phyloP scores from a whole-genome alignment of 35 echinoderm and acorn worm species.

The Antedon bifida region DNA sequence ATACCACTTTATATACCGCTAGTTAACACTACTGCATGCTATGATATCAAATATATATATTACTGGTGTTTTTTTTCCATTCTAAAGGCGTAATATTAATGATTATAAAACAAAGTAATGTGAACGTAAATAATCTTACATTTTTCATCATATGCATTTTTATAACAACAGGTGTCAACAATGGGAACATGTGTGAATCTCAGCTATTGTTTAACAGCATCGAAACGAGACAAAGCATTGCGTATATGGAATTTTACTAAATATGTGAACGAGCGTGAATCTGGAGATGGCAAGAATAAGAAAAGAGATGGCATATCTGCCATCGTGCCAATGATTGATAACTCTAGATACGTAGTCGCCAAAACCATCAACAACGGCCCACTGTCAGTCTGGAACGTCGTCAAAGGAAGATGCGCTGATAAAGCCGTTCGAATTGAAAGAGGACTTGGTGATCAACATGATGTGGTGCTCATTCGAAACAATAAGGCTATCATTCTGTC shows the following conservation, averaged over 20 bases:
- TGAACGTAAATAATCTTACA: no score
- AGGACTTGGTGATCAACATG: constrained; percentile 53
- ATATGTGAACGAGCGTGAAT: constrained; percentile 64
- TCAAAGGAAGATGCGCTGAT: constrained; percentile 74
- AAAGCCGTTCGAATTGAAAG: constrained; percentile 75
- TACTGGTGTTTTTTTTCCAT: no score
- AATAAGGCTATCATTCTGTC: constrained; percentile 63
- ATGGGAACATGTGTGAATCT: constrained; percentile 76
- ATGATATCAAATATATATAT: no score
- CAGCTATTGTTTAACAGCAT: constrained; percentile 68
- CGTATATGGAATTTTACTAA: constrained; percentile 94
- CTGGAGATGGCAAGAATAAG: constrained; percentile 26
- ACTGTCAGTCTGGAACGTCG: constrained; percentile 87
- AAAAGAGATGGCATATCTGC: constrained; percentile 28
- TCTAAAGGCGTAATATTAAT: no score
- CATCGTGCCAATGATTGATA: constrained; percentile 71
- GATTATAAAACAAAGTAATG: no score
- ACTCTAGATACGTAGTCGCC: constrained; percentile 84
- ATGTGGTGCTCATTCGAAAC: constrained; percentile 63
- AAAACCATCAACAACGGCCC: constrained; percentile 74
- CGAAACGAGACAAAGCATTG: constrained; percentile 50
- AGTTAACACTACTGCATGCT: no score
- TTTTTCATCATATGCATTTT: no score
- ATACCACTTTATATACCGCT: no score
- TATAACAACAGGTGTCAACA: constrained; percentile 58